Conservation (phyloP, 1,140 invertebrate genomes). For the Camponotus floridanus region DNA sequence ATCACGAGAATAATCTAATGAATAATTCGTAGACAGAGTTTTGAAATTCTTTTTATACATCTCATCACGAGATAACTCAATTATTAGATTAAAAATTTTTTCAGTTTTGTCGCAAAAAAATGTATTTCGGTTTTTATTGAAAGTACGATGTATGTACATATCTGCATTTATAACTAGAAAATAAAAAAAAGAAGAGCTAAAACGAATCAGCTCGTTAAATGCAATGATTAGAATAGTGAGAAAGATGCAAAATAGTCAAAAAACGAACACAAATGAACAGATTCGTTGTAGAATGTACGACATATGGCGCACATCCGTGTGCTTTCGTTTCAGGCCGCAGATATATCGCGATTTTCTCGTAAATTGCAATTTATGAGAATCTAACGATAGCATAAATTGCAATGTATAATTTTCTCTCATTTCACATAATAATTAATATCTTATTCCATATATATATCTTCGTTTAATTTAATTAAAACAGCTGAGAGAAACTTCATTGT, state of each 20-base stretch:
- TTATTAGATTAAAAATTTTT: neutral
- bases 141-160: too few relatives aligned
- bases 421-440: neutral
- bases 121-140: neutral
- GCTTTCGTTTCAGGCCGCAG: constrained; percentile 29
- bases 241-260: neutral
- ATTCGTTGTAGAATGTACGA: constrained; percentile 73
- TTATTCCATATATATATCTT: neutral
- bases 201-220: neutral
- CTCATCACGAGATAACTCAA: neutral
- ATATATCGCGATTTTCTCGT: constrained; percentile 63
- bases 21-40: neutral
- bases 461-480: neutral
- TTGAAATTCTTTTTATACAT: neutral
- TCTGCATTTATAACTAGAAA: neutral
- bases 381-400: constrained; percentile 26
- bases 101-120: neutral
- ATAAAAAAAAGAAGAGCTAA: neutral
- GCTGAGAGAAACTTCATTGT: neutral
- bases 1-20: neutral
- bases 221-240: neutral
- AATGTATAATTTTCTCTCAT: neutral
- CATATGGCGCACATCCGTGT: constrained; percentile 80
- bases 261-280: constrained; percentile 68
- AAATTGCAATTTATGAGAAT: neutral